A percentile compares a stretch with the other conserved stretches of the same genome.
Evolutionary conservation across 2,113 vertebrate species (phyloP).

Genomic region (Triplophysa rosa): DNA sequence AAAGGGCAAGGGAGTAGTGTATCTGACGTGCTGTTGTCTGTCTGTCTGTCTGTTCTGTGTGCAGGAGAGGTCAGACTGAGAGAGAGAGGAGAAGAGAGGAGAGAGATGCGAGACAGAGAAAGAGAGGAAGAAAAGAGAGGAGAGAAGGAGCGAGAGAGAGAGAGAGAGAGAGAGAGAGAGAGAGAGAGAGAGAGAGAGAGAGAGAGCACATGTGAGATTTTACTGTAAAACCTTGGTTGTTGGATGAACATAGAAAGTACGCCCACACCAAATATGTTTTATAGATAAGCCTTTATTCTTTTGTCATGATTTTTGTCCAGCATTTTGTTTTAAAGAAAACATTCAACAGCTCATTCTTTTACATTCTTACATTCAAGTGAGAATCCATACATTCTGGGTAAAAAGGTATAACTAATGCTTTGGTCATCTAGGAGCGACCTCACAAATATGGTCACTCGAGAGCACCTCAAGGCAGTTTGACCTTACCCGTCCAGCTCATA

Average conservation of each 20-base stretch:
- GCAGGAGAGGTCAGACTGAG: conserved; percentile 32
- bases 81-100: conserved; percentile 5
- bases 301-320: conserved; percentile 43
- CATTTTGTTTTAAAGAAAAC: conserved; percentile 57
- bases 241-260: conserved; percentile 56
- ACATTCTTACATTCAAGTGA: conserved; percentile 30
- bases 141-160: conserved; percentile 4
- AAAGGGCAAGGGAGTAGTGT: not conserved
- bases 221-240: not conserved
- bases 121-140: not conserved
- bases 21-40: not conserved
- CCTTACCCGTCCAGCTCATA: conserved; percentile 57
- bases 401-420: conserved; percentile 70
- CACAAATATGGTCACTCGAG: conserved; percentile 63
- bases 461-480: conserved; percentile 69
- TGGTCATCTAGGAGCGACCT: conserved; percentile 66
- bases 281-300: conserved; percentile 71
- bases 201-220: conserved; percentile 27
- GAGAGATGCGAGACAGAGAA: not conserved
- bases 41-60: conserved; percentile 27
- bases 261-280: conserved; percentile 58
- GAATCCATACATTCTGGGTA: conserved; percentile 28
- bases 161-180: no score
- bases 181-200: not conserved
- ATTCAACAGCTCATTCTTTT: conserved; percentile 44